These are phyloP conservation scores for Kuschelorhynchus macadamiae DNA, from an alignment of 2,888 invertebrate species.

Conservation along the genomic window DNA sequence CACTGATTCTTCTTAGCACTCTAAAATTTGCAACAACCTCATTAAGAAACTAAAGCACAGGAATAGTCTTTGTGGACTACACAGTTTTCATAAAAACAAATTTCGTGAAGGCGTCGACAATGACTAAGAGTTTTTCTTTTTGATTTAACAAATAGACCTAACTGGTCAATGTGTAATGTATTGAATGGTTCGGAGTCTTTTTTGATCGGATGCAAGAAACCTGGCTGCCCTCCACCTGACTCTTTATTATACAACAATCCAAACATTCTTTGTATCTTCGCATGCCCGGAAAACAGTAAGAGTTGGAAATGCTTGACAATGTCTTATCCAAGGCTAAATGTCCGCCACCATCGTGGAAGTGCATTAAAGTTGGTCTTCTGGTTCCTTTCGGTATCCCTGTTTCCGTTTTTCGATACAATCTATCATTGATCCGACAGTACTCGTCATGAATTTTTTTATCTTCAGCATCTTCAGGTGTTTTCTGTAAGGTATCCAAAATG, in stretches of 20 bases:
- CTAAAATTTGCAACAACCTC: constrained; percentile 41
- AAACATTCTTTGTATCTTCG: constrained; percentile 46
- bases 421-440: constrained; percentile 24
- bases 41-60: constrained; percentile 33
- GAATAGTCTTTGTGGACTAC: constrained; percentile 31
- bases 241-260: constrained; percentile 50
- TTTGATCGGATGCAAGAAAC: constrained; percentile 12
- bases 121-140: constrained; percentile 47
- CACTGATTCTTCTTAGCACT: constrained; percentile 38
- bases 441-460: constrained; percentile 15
- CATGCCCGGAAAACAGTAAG: constrained; percentile 55
- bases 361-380: constrained; percentile 39
- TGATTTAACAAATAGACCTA: constrained; percentile 16
- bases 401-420: constrained; percentile 23
- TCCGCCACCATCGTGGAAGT: constrained; percentile 57
- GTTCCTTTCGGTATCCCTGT: constrained; percentile 13
- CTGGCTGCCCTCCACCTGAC: background rate
- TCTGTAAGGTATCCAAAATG: constrained; percentile 1
- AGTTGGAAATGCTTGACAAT: constrained; percentile 52
- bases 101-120: constrained; percentile 28
- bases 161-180: constrained; percentile 15
- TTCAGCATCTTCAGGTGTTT: constrained; percentile 1
- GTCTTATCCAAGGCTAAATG: constrained; percentile 55
- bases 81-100: constrained; percentile 50
- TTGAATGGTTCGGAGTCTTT: constrained; percentile 4